Conservation (phyloP, 2,888 invertebrate genomes). For the Metacarcinus magister region DNA sequence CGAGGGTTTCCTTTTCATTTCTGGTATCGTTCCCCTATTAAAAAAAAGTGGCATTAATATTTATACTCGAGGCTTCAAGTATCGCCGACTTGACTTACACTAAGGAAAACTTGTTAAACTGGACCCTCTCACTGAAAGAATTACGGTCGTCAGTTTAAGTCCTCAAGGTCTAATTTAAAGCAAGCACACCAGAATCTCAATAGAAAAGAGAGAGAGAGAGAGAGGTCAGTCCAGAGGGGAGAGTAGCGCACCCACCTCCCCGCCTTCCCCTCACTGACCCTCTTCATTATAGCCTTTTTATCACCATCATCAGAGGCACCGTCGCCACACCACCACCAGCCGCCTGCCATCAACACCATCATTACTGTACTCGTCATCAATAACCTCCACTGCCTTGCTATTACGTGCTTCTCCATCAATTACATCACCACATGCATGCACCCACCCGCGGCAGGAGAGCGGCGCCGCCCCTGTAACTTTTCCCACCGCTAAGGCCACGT, state of each 20-base stretch:
- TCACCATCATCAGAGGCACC: constrained; percentile 22
- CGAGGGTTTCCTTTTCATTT: neutral
- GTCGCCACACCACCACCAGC: neutral
- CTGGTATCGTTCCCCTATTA: neutral
- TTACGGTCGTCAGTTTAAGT: constrained; percentile 6
- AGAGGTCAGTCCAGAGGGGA: neutral
- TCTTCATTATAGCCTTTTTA: neutral
- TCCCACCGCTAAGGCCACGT: no score
- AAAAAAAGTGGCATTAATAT: neutral
- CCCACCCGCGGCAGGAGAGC: no score
- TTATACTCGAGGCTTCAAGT: neutral
- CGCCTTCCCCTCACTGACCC: neutral
- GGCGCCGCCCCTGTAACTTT: no score
- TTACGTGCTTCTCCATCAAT: neutral
- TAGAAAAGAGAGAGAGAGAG: constrained; percentile 12
- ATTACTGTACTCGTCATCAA: neutral
- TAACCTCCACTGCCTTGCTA: neutral
- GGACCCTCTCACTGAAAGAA: neutral
- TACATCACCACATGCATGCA: no score
- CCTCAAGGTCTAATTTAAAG: neutral
- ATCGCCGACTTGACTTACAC: neutral
- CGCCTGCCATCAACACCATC: neutral
- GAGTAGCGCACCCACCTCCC: neutral
- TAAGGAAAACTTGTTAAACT: neutral
- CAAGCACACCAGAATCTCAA: constrained; percentile 19